Percentiles rank a stretch among this genome's conserved stretches.
phyloP scores from a whole-genome alignment of 2,797 vertebrate genomes.

The Centropyge bicolor region DNA sequence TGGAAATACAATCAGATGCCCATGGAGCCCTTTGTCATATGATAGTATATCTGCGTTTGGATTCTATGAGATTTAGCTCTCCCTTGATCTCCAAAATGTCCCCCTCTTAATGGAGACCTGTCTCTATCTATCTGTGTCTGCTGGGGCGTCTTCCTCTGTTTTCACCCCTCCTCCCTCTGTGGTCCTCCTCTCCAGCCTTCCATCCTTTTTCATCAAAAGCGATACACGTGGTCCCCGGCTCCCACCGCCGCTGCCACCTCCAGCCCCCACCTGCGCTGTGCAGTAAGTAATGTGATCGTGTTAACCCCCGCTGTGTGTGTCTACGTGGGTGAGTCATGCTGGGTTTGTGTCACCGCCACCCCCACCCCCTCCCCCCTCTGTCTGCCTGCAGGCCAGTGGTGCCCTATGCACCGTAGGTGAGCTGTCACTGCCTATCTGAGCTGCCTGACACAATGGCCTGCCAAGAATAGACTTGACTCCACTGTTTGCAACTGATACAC shows the following conservation, averaged over 20 bases:
- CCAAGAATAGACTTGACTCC: constrained; percentile 56
- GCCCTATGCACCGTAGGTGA: constrained; percentile 78
- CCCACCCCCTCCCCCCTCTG: constrained; percentile 6
- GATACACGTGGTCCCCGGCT: constrained; percentile 18
- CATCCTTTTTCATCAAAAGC: constrained; percentile 44
- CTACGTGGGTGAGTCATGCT: constrained; percentile 63
- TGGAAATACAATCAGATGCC: constrained; percentile 1
- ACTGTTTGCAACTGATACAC: constrained; percentile 54
- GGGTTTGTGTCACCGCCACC: constrained; percentile 55
- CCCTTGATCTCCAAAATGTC: constrained; percentile 16
- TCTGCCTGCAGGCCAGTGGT: constrained; percentile 68
- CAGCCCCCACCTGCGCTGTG: constrained; percentile 48
- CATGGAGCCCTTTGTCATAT: neutral
- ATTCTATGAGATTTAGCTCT: constrained; percentile 14
- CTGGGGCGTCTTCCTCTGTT: neutral
- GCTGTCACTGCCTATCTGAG: constrained; percentile 78
- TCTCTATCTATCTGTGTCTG: constrained; percentile 49
- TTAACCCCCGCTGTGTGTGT: constrained; percentile 67
- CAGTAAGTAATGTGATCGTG: constrained; percentile 74
- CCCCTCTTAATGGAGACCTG: constrained; percentile 24
- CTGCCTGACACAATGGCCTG: constrained; percentile 60
- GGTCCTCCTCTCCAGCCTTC: constrained; percentile 1
- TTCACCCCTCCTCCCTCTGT: neutral
- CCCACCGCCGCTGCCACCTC: constrained; percentile 29
- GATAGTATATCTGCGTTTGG: neutral